A percentile compares a stretch with the other conserved stretches of the same genome.
Evolutionary conservation across 2,797 vertebrate genomes (phyloP).

Genomic region (Eurystomus glaucurus): DNA sequence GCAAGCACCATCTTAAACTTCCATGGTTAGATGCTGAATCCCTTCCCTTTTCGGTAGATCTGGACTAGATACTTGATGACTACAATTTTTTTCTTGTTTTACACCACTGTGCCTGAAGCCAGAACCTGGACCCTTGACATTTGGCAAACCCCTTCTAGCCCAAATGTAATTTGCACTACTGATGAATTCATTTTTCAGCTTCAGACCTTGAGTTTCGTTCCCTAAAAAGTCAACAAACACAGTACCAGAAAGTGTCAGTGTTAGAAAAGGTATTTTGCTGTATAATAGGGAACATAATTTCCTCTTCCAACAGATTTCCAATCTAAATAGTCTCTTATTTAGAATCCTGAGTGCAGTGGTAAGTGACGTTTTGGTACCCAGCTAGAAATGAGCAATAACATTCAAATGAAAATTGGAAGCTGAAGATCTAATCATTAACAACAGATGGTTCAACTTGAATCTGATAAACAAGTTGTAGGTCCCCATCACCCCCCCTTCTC

Average conservation of each 20-base stretch:
- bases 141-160: background rate
- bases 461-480: slow-evolving; percentile 68
- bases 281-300: slow-evolving; percentile 77
- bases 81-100: background rate
- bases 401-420: slow-evolving; percentile 85
- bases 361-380: slow-evolving; percentile 66
- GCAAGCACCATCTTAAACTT: background rate
- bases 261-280: slow-evolving; percentile 55
- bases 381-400: slow-evolving; percentile 85
- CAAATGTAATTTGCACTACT: background rate
- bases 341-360: slow-evolving; percentile 65
- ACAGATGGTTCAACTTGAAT: slow-evolving; percentile 82
- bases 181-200: background rate
- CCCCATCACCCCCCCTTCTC: background rate
- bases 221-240: background rate
- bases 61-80: background rate
- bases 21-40: background rate
- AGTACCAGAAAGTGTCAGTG: slow-evolving; percentile 9
- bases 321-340: slow-evolving; percentile 78
- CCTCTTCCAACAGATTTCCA: slow-evolving; percentile 74
- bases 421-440: slow-evolving; percentile 86
- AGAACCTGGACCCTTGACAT: background rate
- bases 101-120: background rate
- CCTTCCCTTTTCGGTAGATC: background rate
- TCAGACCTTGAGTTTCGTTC: slow-evolving; percentile 39